Evolutionary conservation across 2,797 vertebrate genomes (phyloP), one percentile per base, ranked within the genome.

Genomic region (Channa striata): DNA sequence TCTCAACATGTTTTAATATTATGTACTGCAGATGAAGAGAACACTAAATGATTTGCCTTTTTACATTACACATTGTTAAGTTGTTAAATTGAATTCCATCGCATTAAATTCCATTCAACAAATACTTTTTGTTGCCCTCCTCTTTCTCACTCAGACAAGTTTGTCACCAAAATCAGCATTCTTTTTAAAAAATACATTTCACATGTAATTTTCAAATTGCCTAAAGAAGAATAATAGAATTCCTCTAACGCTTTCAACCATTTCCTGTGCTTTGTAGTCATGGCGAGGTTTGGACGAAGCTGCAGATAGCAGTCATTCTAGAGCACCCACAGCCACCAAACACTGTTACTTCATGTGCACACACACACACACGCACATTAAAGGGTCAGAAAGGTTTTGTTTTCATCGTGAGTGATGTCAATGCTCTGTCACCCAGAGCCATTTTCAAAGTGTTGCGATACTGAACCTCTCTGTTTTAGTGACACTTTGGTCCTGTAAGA

Each of bases 401-500:
- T 91, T 89, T 84, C 73, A 82, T 73, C 40, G 56, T 65, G 74
- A 82, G 56, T 73, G 86, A 87, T 88, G 88, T 88, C 84, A 83
- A 44, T 81, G 73, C 58, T 74, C 76, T 66, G 68, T 87, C 82
- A 86, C 85, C 86, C 66, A 40, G 63, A 84, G 87, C 78, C 81
- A 86, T 62, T 89, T 76, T 48, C 36, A 78, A 87, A 87, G 84
- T 84, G 83, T 77, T 82, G 81, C 65, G 52, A 82, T 79, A 83
- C 74, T 53, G 78, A 81, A 75, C 63, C 74, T 74, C 80, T 83
- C 67, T 84, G 86, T 85, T 88, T 89, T 80, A 80, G 77, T 83
- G 88, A 83, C 88, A 87, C 83, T 74, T 57, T 79, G 80, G 81
- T 91, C 84, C 81, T 59, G 7, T 68, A 74, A 80, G 82, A 85